These are phyloP conservation scores for Pyxicephalus adspersus DNA, from an alignment of 2,113 vertebrate species.

Conservation along the genomic window DNA sequence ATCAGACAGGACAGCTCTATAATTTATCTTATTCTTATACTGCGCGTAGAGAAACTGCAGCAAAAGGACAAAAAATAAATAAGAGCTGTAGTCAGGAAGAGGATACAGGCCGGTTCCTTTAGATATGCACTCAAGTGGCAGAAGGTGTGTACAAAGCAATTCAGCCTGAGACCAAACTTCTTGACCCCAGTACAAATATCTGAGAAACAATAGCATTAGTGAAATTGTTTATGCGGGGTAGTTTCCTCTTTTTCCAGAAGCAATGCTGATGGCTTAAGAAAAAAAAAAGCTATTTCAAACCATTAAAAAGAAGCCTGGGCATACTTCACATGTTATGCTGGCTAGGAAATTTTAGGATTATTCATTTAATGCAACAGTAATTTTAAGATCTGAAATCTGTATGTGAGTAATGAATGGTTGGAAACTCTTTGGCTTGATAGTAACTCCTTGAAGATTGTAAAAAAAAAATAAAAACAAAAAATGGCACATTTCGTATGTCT, in stretches of 20 bases:
- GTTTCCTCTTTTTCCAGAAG: slow-evolving; percentile 70
- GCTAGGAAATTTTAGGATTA: not conserved
- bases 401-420: no score
- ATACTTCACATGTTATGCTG: slow-evolving; percentile 14
- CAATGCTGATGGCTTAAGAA: slow-evolving; percentile 33
- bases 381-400: no score
- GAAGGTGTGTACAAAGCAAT: slow-evolving; percentile 71
- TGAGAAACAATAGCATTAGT: slow-evolving; percentile 76
- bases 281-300: accelerated
- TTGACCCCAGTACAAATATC: slow-evolving; percentile 74
- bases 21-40: slow-evolving; percentile 65
- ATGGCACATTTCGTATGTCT: no score
- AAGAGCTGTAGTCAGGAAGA: slow-evolving; percentile 77
- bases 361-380: no score
- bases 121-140: slow-evolving; percentile 76
- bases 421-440: no score
- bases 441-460: no score
- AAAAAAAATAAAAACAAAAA: no score
- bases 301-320: slow-evolving; percentile 17
- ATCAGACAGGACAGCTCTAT: not conserved
- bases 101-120: slow-evolving; percentile 85
- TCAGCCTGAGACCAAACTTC: slow-evolving; percentile 71
- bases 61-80: slow-evolving; percentile 65
- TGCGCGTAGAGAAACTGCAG: slow-evolving; percentile 46
- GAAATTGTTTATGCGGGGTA: slow-evolving; percentile 75